These are phyloP conservation scores for Lasioglossum figueresi DNA, from an alignment of 2,888 invertebrate species.

Conservation along the genomic window DNA sequence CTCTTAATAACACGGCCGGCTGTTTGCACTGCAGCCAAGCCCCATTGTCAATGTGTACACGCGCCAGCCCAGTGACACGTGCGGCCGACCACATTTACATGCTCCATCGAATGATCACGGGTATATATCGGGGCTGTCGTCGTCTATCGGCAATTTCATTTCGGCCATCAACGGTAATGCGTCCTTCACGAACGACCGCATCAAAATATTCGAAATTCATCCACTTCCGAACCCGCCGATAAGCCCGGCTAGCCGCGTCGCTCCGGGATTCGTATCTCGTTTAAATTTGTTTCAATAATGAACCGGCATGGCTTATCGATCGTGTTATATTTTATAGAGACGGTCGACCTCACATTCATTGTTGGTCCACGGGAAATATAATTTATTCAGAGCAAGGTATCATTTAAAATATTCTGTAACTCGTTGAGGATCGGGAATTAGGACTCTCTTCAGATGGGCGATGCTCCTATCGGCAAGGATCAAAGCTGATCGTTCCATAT, in stretches of 20 bases:
- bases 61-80: constrained; percentile 44
- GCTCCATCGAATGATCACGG: constrained; percentile 46
- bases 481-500: too few relatives aligned
- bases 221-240: background rate
- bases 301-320: background rate
- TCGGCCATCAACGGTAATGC: constrained; percentile 21
- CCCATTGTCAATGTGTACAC: constrained; percentile 47
- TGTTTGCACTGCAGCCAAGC: constrained; percentile 48
- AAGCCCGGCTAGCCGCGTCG: background rate
- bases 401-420: too few relatives aligned
- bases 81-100: constrained; percentile 41
- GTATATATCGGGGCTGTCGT: constrained; percentile 22
- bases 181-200: background rate
- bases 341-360: background rate
- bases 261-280: background rate
- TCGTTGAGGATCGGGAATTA: too few relatives aligned
- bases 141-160: constrained; percentile 46
- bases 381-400: background rate
- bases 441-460: too few relatives aligned
- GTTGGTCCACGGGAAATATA: background rate
- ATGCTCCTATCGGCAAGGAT: too few relatives aligned
- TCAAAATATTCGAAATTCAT: constrained; percentile 26
- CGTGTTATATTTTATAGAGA: background rate
- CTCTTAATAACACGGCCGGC: constrained; percentile 62
- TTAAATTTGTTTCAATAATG: constrained; percentile 12